These are phyloP conservation scores for Aldabrachelys gigantea DNA, from an alignment of 2,113 vertebrate species.

Conservation along the genomic window DNA sequence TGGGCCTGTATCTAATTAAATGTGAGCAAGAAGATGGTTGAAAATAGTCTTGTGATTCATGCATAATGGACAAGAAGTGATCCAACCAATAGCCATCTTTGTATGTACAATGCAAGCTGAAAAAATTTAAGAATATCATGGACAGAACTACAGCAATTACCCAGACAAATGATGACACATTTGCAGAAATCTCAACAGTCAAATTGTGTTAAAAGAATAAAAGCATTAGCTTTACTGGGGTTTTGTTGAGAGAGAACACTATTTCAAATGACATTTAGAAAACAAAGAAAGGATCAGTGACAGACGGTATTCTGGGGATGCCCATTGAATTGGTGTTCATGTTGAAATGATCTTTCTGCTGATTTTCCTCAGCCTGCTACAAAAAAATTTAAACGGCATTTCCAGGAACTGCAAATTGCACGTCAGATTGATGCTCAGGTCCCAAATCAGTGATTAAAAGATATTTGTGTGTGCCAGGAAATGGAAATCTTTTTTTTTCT, in stretches of 20 bases:
- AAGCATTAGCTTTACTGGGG: slow-evolving; percentile 12
- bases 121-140: not conserved
- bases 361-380: not conserved
- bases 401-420: fast-evolving
- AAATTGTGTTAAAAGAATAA: not conserved
- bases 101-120: not conserved
- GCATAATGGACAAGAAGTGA: not conserved
- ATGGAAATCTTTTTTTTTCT: not conserved
- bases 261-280: not conserved
- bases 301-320: not conserved
- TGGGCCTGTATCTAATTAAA: not conserved
- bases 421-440: fast-evolving
- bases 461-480: not conserved
- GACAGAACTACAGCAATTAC: not conserved
- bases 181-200: not conserved
- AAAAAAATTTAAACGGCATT: fast-evolving
- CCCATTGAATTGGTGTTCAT: fast-evolving
- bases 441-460: not conserved
- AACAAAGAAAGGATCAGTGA: not conserved
- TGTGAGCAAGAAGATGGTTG: not conserved
- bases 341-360: not conserved
- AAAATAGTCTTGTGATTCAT: not conserved
- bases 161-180: not conserved
- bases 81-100: not conserved
- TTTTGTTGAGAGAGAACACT: not conserved